A percentile compares a stretch with the other conserved stretches of the same genome.
These are phyloP conservation scores for Diplodus sargus DNA, from an alignment of 2,797 vertebrate genomes.

Conservation along the genomic window DNA sequence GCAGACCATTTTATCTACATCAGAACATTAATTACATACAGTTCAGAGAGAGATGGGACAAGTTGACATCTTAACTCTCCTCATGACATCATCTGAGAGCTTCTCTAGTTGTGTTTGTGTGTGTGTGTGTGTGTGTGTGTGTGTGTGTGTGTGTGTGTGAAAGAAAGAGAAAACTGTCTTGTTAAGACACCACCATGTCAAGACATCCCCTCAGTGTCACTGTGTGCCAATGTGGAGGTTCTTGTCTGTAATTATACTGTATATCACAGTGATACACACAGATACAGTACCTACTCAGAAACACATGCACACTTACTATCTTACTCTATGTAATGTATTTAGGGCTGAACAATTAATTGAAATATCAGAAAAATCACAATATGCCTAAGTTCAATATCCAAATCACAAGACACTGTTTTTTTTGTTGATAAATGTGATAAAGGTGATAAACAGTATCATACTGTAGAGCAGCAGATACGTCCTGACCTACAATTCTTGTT, in stretches of 20 bases:
- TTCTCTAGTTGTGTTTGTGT: background rate
- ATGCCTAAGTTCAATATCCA: too few relatives aligned
- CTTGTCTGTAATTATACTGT: background rate
- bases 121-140: too few relatives aligned
- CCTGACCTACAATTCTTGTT: too few relatives aligned
- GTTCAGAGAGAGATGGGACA: slow-evolving; percentile 23
- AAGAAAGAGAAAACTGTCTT: background rate
- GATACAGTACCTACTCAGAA: background rate
- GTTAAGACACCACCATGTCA: background rate
- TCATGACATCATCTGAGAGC: slow-evolving; percentile 8
- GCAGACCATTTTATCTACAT: slow-evolving; percentile 25
- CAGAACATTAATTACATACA: slow-evolving; percentile 45
- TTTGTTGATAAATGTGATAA: too few relatives aligned
- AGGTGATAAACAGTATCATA: too few relatives aligned
- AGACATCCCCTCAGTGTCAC: background rate
- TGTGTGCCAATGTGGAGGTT: background rate
- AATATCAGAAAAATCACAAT: too few relatives aligned
- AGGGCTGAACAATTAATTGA: too few relatives aligned
- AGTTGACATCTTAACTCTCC: slow-evolving; percentile 1
- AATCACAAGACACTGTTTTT: too few relatives aligned
- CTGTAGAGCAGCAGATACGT: too few relatives aligned
- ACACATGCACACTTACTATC: background rate
- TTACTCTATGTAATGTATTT: background rate
- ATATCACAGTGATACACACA: background rate
- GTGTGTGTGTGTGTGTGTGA: too few relatives aligned